These are phyloP conservation scores for Oophaga pumilio DNA, from an alignment of 2,113 vertebrate genomes.

Conservation along the genomic window DNA sequence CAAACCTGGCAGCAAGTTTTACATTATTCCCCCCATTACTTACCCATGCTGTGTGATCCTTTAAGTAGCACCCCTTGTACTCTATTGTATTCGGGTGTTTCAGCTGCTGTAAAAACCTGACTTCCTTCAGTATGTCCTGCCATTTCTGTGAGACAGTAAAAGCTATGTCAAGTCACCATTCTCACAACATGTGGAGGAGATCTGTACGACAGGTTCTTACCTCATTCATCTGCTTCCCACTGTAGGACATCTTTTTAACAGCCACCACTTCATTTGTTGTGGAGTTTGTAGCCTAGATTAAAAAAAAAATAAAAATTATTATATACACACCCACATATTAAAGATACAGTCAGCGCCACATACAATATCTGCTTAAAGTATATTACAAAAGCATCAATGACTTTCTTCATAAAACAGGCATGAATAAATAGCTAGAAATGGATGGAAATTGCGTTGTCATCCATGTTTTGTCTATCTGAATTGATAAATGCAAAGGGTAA, in stretches of 20 bases:
- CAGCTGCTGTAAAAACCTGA: conserved; percentile 92
- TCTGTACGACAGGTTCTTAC: conserved; percentile 68
- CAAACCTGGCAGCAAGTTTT: too few species aligned
- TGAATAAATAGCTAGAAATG: too few species aligned
- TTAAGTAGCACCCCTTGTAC: conserved; percentile 98
- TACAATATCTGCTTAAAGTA: too few species aligned
- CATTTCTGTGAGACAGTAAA: conserved; percentile 82
- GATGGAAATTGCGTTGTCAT: too few species aligned
- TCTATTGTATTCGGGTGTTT: conserved; percentile 98
- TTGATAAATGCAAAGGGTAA: too few species aligned
- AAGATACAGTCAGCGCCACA: neutral
- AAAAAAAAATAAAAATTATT: neutral
- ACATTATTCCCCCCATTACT: conserved; percentile 61
- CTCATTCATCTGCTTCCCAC: conserved; percentile 96
- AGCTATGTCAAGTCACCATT: too few species aligned
- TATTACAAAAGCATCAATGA: too few species aligned
- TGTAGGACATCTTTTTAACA: conserved; percentile 99
- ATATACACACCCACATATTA: too few species aligned
- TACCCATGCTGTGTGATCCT: conserved; percentile 97
- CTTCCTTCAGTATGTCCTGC: conserved; percentile 99
- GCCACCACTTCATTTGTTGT: conserved; percentile 97
- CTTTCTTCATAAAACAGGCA: too few species aligned
- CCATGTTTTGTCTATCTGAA: too few species aligned
- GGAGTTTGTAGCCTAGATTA: conserved; percentile 87
- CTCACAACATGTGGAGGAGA: neutral